Evolutionary conservation across 2,888 invertebrate species (phyloP).

Genomic region (Aspidiotus destructor): DNA sequence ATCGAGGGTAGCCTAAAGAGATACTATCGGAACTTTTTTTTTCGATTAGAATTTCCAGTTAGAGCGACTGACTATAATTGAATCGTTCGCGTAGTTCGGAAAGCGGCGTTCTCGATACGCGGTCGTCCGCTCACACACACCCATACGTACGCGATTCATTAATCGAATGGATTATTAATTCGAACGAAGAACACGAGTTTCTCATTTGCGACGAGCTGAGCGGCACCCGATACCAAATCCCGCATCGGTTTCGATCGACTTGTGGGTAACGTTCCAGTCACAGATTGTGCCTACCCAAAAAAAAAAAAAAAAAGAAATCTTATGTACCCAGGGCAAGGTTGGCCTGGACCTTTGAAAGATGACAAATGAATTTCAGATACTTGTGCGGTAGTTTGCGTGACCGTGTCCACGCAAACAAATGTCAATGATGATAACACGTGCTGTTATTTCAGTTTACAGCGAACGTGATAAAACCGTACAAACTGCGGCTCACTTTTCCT

Average conservation of each 20-base stretch:
- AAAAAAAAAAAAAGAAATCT: neutral
- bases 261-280: neutral
- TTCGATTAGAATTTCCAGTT: no score
- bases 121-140: neutral
- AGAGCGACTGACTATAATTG: neutral
- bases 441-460: constrained; percentile 19
- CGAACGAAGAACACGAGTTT: neutral
- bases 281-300: neutral
- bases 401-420: constrained; percentile 30
- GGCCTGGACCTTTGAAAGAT: constrained; percentile 12
- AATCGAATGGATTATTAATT: constrained; percentile 1
- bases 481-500: neutral
- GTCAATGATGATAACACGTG: constrained; percentile 28
- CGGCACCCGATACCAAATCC: neutral
- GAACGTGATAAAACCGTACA: neutral
- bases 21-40: no score
- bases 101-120: neutral
- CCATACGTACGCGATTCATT: neutral
- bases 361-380: constrained; percentile 10
- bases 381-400: constrained; percentile 3
- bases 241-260: no score
- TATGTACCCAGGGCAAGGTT: neutral
- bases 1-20: no score
- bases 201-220: neutral
- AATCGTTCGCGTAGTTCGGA: neutral